A percentile compares a stretch with the other conserved stretches of the same genome.
Evolutionary conservation across 2,888 invertebrate species (phyloP).

Genomic region (Lacanobia oleracea): DNA sequence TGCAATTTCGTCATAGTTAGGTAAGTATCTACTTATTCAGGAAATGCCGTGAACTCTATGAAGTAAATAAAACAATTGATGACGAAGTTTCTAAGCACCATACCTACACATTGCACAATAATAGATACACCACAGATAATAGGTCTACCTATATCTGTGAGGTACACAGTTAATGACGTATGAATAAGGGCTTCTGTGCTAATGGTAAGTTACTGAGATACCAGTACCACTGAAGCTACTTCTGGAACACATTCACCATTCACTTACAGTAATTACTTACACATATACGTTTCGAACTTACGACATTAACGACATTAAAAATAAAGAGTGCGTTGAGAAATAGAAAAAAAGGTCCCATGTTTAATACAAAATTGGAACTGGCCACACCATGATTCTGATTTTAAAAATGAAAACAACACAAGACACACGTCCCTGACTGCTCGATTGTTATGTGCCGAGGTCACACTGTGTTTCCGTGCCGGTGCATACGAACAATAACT

Average conservation of each 20-base stretch:
- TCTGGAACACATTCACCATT: slow-evolving; percentile 55
- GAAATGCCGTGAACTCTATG: slow-evolving; percentile 16
- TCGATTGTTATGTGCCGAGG: slow-evolving; percentile 50
- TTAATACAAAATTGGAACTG: slow-evolving; percentile 2
- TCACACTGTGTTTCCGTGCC: slow-evolving; percentile 61
- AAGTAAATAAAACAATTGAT: slow-evolving; percentile 47
- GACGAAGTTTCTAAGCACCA: slow-evolving; percentile 16
- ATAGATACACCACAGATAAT: no score
- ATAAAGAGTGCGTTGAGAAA: neutral
- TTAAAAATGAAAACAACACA: slow-evolving; percentile 47
- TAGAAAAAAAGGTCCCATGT: neutral
- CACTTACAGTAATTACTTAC: slow-evolving; percentile 19
- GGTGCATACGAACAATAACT: slow-evolving; percentile 68
- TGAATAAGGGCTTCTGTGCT: slow-evolving; percentile 34
- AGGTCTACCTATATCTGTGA: no score
- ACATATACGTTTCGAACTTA: no score
- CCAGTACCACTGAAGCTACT: slow-evolving; percentile 16
- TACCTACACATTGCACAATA: slow-evolving; percentile 43
- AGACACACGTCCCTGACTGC: slow-evolving; percentile 49
- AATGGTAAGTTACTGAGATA: slow-evolving; percentile 19
- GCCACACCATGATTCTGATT: slow-evolving; percentile 19
- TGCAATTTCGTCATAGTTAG: slow-evolving; percentile 19
- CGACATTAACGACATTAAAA: slow-evolving; percentile 2
- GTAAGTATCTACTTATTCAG: slow-evolving; percentile 1
- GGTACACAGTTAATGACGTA: slow-evolving; percentile 33